Evolutionary conservation across 1,140 invertebrate genomes (phyloP).

Genomic region (Trichonephila inaurata): DNA sequence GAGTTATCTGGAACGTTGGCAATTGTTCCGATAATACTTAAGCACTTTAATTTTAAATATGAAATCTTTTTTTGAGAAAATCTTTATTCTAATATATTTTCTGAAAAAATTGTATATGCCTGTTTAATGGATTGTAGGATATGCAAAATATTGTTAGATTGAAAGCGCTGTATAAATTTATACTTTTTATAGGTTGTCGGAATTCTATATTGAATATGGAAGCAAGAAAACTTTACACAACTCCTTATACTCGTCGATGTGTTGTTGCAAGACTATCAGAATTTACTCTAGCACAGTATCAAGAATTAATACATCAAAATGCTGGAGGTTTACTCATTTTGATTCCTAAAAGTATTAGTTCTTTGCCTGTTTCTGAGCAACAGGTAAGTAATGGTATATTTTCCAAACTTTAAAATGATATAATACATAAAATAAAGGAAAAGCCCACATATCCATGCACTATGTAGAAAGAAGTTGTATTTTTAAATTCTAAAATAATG

Average conservation of each 20-base stretch:
- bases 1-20: too few relatives aligned
- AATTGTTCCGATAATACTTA: too few relatives aligned
- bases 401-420: too few relatives aligned
- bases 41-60: too few relatives aligned
- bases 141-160: too few relatives aligned
- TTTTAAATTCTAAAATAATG: not conserved
- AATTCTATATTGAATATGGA: conserved; percentile 91
- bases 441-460: not conserved
- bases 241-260: conserved; percentile 93
- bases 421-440: not conserved
- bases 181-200: conserved; percentile 86
- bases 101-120: too few relatives aligned
- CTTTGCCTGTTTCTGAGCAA: conserved; percentile 85
- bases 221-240: conserved; percentile 91
- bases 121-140: too few relatives aligned
- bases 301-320: conserved; percentile 87
- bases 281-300: conserved; percentile 88
- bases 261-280: conserved; percentile 90
- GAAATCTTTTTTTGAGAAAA: too few relatives aligned
- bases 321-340: conserved; percentile 92
- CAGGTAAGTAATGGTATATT: conserved; percentile 83
- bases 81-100: too few relatives aligned
- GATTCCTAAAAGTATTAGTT: conserved; percentile 88
- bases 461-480: not conserved
- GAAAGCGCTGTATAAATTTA: too few relatives aligned